These are phyloP conservation scores for Pseudocheirus occidentalis DNA, from an alignment of 2,797 vertebrate genomes.

Conservation along the genomic window DNA sequence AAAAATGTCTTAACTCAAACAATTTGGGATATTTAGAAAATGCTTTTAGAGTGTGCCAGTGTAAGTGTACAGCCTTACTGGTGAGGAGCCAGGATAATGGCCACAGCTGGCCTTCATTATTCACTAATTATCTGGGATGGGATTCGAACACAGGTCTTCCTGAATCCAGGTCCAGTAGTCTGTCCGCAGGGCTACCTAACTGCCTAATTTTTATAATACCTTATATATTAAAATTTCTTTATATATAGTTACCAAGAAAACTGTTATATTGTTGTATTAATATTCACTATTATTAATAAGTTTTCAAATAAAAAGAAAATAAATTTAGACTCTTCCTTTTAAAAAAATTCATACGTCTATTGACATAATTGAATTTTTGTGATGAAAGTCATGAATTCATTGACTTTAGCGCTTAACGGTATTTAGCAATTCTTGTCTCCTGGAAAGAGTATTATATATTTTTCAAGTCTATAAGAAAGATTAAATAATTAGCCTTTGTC, in stretches of 20 bases:
- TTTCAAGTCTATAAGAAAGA: constrained; percentile 23
- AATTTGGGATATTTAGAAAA: constrained; percentile 73
- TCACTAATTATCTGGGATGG: neutral
- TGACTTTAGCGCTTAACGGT: constrained; percentile 70
- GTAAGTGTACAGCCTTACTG: neutral
- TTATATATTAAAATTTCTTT: neutral
- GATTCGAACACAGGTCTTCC: neutral
- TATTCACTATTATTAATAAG: neutral
- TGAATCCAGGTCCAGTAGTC: neutral
- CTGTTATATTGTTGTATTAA: neutral
- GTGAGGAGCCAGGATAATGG: neutral
- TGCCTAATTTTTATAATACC: neutral
- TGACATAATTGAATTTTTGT: constrained; percentile 76
- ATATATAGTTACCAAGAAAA: neutral
- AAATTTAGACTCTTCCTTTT: constrained; percentile 68
- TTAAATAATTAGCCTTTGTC: constrained; percentile 32
- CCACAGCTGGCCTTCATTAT: neutral
- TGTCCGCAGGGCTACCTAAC: neutral
- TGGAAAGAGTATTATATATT: constrained; percentile 46
- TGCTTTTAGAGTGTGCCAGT: constrained; percentile 39
- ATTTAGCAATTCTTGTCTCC: constrained; percentile 67
- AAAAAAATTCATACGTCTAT: constrained; percentile 78
- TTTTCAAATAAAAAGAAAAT: constrained; percentile 61
- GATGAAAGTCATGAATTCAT: constrained; percentile 72
- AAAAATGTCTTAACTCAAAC: constrained; percentile 68